Evolutionary conservation across 1,140 invertebrate genomes (phyloP).

Genomic region (Dreissena polymorpha): DNA sequence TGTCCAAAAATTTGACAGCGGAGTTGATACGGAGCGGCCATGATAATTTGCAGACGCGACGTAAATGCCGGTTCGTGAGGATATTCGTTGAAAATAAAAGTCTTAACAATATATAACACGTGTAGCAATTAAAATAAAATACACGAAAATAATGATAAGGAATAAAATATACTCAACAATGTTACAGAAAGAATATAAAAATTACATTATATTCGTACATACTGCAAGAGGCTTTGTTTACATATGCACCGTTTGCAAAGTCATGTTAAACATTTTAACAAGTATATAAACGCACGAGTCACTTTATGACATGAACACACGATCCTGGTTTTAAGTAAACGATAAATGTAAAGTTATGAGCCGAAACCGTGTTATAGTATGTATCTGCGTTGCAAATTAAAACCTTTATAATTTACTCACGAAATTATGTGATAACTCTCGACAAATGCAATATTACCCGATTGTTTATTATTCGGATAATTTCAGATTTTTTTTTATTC

Average conservation of each 20-base stretch:
- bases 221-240: not conserved
- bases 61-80: constrained; percentile 22
- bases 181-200: too few relatives aligned
- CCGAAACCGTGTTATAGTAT: not conserved
- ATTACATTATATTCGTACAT: too few relatives aligned
- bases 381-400: not conserved
- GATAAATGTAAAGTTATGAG: not conserved
- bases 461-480: too few relatives aligned
- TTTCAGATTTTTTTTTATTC: too few relatives aligned
- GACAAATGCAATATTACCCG: not conserved
- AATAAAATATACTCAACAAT: too few relatives aligned
- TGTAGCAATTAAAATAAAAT: too few relatives aligned
- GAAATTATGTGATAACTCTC: not conserved
- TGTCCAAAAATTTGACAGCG: constrained; percentile 89
- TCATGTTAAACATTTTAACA: not conserved
- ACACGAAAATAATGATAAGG: too few relatives aligned
- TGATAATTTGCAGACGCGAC: constrained; percentile 51
- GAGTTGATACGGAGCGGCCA: constrained; percentile 85
- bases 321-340: too few relatives aligned
- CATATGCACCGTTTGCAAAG: not conserved
- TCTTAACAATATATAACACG: too few relatives aligned
- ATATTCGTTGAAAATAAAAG: not conserved
- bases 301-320: too few relatives aligned
- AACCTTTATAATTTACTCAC: not conserved
- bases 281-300: too few relatives aligned